Evolutionary conservation across 1,140 invertebrate species (phyloP).

Genomic region (Teleogryllus occipitalis): DNA sequence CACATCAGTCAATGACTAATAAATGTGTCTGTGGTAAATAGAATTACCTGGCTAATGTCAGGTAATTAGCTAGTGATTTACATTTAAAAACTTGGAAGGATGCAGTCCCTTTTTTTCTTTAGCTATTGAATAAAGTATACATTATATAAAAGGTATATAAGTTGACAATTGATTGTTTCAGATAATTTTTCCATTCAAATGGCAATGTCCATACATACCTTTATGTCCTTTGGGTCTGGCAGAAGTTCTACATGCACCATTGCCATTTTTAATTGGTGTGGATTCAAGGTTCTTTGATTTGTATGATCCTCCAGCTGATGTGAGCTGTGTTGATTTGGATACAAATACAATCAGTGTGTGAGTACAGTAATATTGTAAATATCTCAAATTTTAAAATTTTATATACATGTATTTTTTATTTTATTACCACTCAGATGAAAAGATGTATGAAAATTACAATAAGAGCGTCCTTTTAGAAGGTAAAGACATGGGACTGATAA

Average conservation of each 20-base stretch:
- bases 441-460: no score
- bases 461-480: no score
- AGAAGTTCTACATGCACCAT: slow-evolving; percentile 85
- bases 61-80: no score
- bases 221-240: slow-evolving; percentile 86
- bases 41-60: no score
- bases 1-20: no score
- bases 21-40: no score
- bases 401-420: neutral
- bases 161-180: slow-evolving; percentile 29
- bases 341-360: slow-evolving; percentile 84
- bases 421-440: neutral
- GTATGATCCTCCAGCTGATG: slow-evolving; percentile 91
- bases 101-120: neutral
- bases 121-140: neutral
- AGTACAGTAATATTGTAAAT: slow-evolving; percentile 27
- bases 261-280: slow-evolving; percentile 95
- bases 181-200: slow-evolving; percentile 96
- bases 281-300: slow-evolving; percentile 96
- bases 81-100: no score
- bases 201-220: slow-evolving; percentile 99
- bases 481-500: no score
- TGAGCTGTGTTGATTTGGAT: slow-evolving; percentile 96
- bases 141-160: slow-evolving; percentile 16
- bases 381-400: neutral